Percentiles rank a stretch among this genome's conserved stretches.
Conservation (phyloP, 2,797 vertebrate species). For the Okamejei kenojei region DNA sequence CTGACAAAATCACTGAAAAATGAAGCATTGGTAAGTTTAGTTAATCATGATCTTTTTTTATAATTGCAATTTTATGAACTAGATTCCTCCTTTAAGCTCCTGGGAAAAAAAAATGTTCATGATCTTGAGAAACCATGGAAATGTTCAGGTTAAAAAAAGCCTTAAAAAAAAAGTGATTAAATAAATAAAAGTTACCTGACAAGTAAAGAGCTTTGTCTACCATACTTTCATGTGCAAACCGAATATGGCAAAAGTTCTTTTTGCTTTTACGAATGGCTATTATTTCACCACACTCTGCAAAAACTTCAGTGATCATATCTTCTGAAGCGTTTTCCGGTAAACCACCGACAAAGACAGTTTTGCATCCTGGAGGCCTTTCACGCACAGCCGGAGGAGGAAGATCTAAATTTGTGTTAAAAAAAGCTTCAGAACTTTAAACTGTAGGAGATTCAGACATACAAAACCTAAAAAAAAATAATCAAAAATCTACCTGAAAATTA, state of each 20-base stretch:
- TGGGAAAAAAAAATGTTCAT: neutral
- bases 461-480: neutral
- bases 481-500: neutral
- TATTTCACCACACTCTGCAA: conserved; percentile 87
- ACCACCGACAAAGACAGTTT: conserved; percentile 91
- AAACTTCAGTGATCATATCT: conserved; percentile 86
- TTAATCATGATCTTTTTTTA: neutral
- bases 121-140: neutral
- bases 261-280: conserved; percentile 90
- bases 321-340: conserved; percentile 83
- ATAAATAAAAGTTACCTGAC: conserved; percentile 63
- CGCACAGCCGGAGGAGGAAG: conserved; percentile 85
- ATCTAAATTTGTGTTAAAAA: conserved; percentile 56
- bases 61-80: neutral
- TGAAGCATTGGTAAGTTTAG: neutral
- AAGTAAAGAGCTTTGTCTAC: conserved; percentile 91
- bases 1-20: neutral
- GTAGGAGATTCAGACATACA: neutral
- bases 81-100: neutral
- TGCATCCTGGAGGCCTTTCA: conserved; percentile 88
- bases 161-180: neutral
- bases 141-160: neutral
- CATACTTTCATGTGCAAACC: conserved; percentile 83
- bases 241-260: conserved; percentile 93
- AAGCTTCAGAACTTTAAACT: conserved; percentile 20